A percentile compares a stretch with the other conserved stretches of the same genome.
These are phyloP conservation scores for Hemibagrus guttatus DNA, from an alignment of 2,797 vertebrate genomes.

Conservation along the genomic window DNA sequence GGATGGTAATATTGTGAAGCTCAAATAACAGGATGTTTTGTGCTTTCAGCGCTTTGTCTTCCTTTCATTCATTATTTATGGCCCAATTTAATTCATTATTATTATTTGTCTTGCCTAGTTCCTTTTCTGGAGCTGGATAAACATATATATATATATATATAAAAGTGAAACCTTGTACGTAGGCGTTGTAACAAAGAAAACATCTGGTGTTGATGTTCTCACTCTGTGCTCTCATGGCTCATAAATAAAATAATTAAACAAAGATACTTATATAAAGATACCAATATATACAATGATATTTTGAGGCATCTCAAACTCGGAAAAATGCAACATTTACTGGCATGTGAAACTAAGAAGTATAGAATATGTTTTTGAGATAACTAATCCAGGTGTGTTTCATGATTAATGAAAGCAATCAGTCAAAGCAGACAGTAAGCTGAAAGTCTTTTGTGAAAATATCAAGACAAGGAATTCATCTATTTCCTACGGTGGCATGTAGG, in stretches of 20 bases:
- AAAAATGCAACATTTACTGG: neutral
- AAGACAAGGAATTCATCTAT: neutral
- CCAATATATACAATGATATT: too few species aligned
- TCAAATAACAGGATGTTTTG: constrained; percentile 43
- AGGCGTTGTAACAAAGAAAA: neutral
- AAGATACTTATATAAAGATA: neutral
- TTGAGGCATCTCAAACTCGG: neutral
- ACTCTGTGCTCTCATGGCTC: too few species aligned
- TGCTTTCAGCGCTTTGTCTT: neutral
- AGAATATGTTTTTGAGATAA: neutral
- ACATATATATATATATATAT: neutral
- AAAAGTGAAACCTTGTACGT: neutral
- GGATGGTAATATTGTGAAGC: constrained; percentile 41
- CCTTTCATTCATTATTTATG: constrained; percentile 20
- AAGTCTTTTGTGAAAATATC: neutral
- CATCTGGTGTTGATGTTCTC: neutral
- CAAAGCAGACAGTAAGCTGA: neutral
- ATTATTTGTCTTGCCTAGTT: constrained; percentile 35
- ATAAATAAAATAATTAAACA: neutral
- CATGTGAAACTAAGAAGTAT: neutral
- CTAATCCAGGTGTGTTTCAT: neutral
- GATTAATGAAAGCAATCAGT: neutral
- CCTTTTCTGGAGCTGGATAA: neutral
- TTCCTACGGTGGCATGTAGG: too few species aligned
- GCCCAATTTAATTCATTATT: constrained; percentile 43